Conservation (phyloP, 1,140 invertebrate genomes). For the Drosophila takahashii region DNA sequence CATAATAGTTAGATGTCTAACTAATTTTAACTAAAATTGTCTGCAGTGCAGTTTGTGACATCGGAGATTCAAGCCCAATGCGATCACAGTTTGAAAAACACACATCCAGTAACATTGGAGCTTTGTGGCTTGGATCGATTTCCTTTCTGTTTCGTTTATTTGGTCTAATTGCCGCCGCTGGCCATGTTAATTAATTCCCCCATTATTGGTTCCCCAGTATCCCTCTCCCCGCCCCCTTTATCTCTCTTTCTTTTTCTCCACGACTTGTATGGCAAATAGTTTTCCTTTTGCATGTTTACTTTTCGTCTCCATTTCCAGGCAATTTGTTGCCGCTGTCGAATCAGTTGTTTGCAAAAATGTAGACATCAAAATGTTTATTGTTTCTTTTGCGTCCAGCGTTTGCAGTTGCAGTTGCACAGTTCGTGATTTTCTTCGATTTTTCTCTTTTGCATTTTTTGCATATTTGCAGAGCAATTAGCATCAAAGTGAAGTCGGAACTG, state of each 20-base stretch:
- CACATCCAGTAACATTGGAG: slow-evolving; percentile 4
- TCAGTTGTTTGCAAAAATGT: slow-evolving; percentile 26
- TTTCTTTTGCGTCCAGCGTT: slow-evolving; percentile 30
- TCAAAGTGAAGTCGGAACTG: slow-evolving; percentile 27
- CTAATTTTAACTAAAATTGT: background rate
- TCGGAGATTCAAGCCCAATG: slow-evolving; percentile 1
- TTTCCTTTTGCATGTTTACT: slow-evolving; percentile 56
- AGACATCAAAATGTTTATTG: slow-evolving; percentile 46
- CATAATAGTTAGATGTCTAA: no score
- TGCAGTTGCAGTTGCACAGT: slow-evolving; percentile 44
- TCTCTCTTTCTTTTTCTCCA: background rate
- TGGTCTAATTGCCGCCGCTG: slow-evolving; percentile 49
- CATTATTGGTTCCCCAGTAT: background rate
- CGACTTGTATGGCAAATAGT: slow-evolving; percentile 29
- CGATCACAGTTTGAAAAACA: slow-evolving; percentile 8
- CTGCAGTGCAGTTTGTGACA: slow-evolving; percentile 6
- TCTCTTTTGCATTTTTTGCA: slow-evolving; percentile 53
- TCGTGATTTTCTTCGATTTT: slow-evolving; percentile 73
- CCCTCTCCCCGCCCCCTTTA: no score
- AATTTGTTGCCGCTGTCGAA: slow-evolving; percentile 36
- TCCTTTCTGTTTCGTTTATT: slow-evolving; percentile 40
- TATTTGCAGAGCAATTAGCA: slow-evolving; percentile 69
- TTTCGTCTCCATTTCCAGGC: slow-evolving; percentile 48
- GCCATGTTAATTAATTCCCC: slow-evolving; percentile 60
- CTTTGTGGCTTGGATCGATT: slow-evolving; percentile 25